These are phyloP conservation scores for Xiphophorus hellerii DNA, from an alignment of 2,113 vertebrate species.

Conservation along the genomic window DNA sequence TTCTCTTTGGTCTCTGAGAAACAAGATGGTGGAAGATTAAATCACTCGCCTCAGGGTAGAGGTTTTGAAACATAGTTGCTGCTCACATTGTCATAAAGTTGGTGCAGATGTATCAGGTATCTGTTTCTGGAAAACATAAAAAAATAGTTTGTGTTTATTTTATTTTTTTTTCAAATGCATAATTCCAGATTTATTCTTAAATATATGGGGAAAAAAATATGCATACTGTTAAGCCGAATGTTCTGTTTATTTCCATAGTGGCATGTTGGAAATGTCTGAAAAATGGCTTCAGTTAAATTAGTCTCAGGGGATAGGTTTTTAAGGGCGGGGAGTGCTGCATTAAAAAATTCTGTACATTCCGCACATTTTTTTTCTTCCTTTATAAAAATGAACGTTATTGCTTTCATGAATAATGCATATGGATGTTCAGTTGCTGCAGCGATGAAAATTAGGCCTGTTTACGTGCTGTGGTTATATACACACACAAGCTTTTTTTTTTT, in stretches of 20 bases:
- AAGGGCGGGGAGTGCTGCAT: constrained; percentile 70
- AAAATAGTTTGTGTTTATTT: constrained; percentile 26
- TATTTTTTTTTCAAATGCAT: constrained; percentile 1
- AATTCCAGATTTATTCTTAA: constrained; percentile 29
- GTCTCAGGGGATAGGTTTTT: constrained; percentile 69
- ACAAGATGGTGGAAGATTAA: constrained; percentile 48
- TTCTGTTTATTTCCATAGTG: constrained; percentile 57
- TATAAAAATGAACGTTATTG: constrained; percentile 79
- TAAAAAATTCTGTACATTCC: constrained; percentile 68
- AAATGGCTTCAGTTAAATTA: constrained; percentile 74
- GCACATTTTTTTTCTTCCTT: constrained; percentile 73
- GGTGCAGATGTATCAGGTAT: constrained; percentile 30
- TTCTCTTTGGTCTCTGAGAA: constrained; percentile 40
- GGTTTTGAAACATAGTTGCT: constrained; percentile 31
- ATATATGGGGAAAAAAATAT: constrained; percentile 30
- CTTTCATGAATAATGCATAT: constrained; percentile 81
- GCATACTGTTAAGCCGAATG: constrained; percentile 33
- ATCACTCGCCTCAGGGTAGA: constrained; percentile 44
- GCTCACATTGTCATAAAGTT: constrained; percentile 50
- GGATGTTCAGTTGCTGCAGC: constrained; percentile 77
- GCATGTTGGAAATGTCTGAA: constrained; percentile 73
- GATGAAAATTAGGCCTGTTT: constrained; percentile 78
- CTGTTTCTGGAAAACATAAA: constrained; percentile 28
- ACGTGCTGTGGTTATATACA: constrained; percentile 74
- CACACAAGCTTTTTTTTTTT: constrained; percentile 62